Percentiles rank a stretch among this genome's conserved stretches.
Evolutionary conservation across 2,113 vertebrate genomes (phyloP).

Genomic region (Peromyscus maniculatus): DNA sequence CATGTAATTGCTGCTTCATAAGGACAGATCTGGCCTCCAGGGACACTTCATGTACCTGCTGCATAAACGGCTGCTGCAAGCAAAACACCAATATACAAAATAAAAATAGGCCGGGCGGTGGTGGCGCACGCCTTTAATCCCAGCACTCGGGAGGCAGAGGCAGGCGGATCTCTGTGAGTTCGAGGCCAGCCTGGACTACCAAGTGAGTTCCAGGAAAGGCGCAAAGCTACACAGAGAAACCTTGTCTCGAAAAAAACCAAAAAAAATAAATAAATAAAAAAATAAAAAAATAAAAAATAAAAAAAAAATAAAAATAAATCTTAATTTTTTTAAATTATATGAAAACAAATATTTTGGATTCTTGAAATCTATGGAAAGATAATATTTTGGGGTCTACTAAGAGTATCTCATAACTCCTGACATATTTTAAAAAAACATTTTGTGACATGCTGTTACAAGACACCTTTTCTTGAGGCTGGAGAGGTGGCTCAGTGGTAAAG

Average conservation of each 20-base stretch:
- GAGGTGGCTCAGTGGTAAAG: background rate
- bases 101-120: too few relatives aligned
- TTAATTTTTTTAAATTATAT: background rate
- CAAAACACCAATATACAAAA: background rate
- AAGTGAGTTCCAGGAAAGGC: too few relatives aligned
- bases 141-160: too few relatives aligned
- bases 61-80: background rate
- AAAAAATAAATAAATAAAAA: too few relatives aligned
- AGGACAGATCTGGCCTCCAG: background rate
- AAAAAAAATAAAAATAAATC: background rate
- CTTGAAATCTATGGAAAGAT: background rate
- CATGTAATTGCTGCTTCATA: background rate
- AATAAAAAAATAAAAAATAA: too few relatives aligned
- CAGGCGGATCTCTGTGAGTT: too few relatives aligned
- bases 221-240: too few relatives aligned
- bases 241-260: too few relatives aligned
- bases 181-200: too few relatives aligned
- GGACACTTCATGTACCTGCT: background rate
- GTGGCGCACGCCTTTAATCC: too few relatives aligned
- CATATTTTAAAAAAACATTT: background rate
- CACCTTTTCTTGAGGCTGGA: background rate
- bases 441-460: background rate
- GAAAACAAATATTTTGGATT: background rate
- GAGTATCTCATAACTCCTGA: background rate
- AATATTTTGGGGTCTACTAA: background rate